These are phyloP conservation scores for Zonitis immaculata DNA, from an alignment of 2,888 invertebrate genomes.

Conservation along the genomic window DNA sequence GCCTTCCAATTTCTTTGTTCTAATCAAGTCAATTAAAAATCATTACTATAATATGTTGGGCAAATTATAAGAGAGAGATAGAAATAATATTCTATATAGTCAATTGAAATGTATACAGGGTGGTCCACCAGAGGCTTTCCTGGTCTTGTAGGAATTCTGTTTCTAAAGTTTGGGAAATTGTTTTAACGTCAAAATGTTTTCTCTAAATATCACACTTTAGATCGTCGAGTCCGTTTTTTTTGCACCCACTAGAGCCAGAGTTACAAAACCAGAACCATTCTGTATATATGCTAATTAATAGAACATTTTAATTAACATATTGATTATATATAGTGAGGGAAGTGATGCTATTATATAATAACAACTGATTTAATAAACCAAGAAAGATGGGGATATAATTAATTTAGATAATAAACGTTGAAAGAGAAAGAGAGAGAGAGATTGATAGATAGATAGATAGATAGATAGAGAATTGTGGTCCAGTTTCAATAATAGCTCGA, in stretches of 20 bases:
- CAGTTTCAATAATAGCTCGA: slow-evolving; percentile 9
- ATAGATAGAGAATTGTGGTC: slow-evolving; percentile 9
- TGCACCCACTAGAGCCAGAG: no score
- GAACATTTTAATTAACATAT: slow-evolving; percentile 32
- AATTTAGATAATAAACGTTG: not conserved
- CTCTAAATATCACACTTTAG: no score
- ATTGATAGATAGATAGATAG: not conserved
- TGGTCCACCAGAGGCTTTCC: no score
- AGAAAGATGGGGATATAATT: not conserved
- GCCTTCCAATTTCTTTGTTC: not conserved
- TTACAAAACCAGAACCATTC: no score
- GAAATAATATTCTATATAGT: slow-evolving; percentile 8
- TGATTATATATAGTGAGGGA: slow-evolving; percentile 26
- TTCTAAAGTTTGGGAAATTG: no score
- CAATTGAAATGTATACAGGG: not conserved
- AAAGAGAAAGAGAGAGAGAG: not conserved
- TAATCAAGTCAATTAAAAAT: slow-evolving; percentile 25
- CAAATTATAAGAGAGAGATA: slow-evolving; percentile 13
- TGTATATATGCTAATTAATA: slow-evolving; percentile 27
- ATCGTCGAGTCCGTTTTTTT: no score
- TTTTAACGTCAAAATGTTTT: no score
- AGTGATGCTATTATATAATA: not conserved
- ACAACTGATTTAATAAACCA: not conserved
- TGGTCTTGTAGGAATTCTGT: no score
- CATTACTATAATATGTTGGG: slow-evolving; percentile 7